Evolutionary conservation across 2,113 vertebrate species (phyloP).

Genomic region (Clinocottus analis): DNA sequence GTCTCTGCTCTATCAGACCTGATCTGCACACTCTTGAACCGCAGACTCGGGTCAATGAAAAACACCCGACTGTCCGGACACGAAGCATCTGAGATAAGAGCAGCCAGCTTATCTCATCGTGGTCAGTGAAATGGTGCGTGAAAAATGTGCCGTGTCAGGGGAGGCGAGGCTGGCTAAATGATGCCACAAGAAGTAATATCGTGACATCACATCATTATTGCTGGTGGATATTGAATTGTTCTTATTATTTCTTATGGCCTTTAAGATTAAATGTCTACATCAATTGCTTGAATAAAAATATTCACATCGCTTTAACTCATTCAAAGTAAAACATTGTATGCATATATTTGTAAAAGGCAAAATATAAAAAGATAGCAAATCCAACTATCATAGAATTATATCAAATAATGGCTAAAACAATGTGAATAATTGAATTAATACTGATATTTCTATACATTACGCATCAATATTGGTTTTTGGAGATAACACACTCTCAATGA

Average conservation of each 20-base stretch:
- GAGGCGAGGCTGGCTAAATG: conserved; percentile 65
- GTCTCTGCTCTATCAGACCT: conserved; percentile 29
- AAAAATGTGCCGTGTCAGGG: conserved; percentile 73
- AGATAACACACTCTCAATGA: background rate
- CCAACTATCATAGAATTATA: background rate
- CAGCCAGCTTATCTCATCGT: conserved; percentile 66
- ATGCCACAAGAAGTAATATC: conserved; percentile 63
- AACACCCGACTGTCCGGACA: conserved; percentile 48
- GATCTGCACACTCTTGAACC: conserved; percentile 49
- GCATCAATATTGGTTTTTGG: background rate
- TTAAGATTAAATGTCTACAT: conserved; percentile 31
- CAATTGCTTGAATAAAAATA: conserved; percentile 1
- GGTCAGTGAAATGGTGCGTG: conserved; percentile 73
- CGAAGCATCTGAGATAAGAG: conserved; percentile 70
- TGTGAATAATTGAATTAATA: background rate
- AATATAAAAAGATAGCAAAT: background rate
- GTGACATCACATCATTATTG: conserved; percentile 69
- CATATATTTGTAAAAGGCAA: background rate
- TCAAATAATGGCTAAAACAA: background rate
- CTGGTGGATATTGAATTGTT: conserved; percentile 61
- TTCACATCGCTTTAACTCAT: background rate
- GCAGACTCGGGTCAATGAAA: conserved; percentile 50
- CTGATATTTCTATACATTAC: background rate
- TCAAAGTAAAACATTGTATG: background rate
- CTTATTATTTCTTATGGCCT: conserved; percentile 60